These are phyloP conservation scores for Dendrolimus punctatus DNA, from an alignment of 1,140 invertebrate species.

Conservation along the genomic window DNA sequence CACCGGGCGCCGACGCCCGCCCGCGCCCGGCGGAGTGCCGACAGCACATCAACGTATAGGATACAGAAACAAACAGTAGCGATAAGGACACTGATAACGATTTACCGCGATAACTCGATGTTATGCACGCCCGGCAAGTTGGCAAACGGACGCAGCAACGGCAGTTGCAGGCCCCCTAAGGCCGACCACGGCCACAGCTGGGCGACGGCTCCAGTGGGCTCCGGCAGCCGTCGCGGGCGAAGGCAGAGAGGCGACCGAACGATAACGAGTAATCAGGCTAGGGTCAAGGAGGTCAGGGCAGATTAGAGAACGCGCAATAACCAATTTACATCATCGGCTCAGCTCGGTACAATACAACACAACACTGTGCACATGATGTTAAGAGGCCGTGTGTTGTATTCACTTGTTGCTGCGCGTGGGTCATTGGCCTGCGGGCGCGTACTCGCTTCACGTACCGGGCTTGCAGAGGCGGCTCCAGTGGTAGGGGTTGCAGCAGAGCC, in stretches of 20 bases:
- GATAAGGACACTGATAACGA: slow-evolving; percentile 52
- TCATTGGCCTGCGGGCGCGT: slow-evolving; percentile 17
- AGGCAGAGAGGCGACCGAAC: no score
- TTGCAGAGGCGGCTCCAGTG: slow-evolving; percentile 86
- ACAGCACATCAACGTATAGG: slow-evolving; percentile 41
- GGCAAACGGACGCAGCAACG: slow-evolving; percentile 3
- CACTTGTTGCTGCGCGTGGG: slow-evolving; percentile 42
- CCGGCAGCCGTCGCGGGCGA: no score
- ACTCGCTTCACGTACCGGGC: slow-evolving; percentile 76
- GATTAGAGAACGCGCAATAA: slow-evolving; percentile 11
- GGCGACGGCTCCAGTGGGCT: no score
- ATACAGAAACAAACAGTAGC: slow-evolving; percentile 56
- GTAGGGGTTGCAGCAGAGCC: slow-evolving; percentile 85
- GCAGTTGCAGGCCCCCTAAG: not conserved
- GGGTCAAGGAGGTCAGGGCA: slow-evolving; percentile 27
- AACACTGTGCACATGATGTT: no score
- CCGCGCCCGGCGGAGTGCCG: slow-evolving; percentile 10
- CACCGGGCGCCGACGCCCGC: not conserved
- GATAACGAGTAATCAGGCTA: slow-evolving; percentile 2
- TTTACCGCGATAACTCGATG: slow-evolving; percentile 41
- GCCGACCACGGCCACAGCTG: no score
- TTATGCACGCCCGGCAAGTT: slow-evolving; percentile 17
- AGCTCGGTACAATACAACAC: no score
- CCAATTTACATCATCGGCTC: no score
- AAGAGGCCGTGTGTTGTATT: slow-evolving; percentile 16